Conservation (phyloP, 2,888 invertebrate species). For the Mythimna loreyi region DNA sequence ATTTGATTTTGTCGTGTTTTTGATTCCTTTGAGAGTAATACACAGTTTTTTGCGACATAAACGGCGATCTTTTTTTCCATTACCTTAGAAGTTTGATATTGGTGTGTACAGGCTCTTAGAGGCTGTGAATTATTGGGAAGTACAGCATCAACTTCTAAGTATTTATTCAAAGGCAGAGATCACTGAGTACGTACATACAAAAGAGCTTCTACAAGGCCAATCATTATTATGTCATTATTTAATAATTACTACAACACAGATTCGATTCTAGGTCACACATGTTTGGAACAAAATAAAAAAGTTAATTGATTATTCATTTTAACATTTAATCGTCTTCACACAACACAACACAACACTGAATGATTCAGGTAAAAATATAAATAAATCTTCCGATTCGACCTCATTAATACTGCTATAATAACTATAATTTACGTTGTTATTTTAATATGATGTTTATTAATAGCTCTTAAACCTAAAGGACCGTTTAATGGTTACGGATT, state of each 20-base stretch:
- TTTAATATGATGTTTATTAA: slow-evolving; percentile 26
- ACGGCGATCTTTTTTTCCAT: too few relatives aligned
- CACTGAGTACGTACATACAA: background rate
- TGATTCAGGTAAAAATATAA: slow-evolving; percentile 35
- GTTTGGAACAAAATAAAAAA: slow-evolving; percentile 4
- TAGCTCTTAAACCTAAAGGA: slow-evolving; percentile 31
- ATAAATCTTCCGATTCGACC: slow-evolving; percentile 49
- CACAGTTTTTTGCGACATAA: too few relatives aligned
- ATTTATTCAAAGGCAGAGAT: background rate
- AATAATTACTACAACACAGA: background rate
- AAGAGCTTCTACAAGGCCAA: background rate
- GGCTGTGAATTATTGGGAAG: background rate
- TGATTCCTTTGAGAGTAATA: too few relatives aligned
- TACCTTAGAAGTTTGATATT: too few relatives aligned
- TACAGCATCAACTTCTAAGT: background rate
- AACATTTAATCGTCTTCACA: slow-evolving; percentile 30
- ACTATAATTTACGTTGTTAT: slow-evolving; percentile 18
- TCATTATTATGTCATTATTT: slow-evolving; percentile 37
- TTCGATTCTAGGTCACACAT: slow-evolving; percentile 14
- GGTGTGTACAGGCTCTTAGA: background rate
- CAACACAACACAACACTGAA: slow-evolving; percentile 35
- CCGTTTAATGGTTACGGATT: slow-evolving; percentile 12
- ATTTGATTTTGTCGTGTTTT: too few relatives aligned
- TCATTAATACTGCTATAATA: slow-evolving; percentile 66
- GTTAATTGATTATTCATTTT: background rate